These are phyloP conservation scores for Poeciliopsis paucimaculata DNA, from an alignment of 2,797 vertebrate species.

Conservation along the genomic window DNA sequence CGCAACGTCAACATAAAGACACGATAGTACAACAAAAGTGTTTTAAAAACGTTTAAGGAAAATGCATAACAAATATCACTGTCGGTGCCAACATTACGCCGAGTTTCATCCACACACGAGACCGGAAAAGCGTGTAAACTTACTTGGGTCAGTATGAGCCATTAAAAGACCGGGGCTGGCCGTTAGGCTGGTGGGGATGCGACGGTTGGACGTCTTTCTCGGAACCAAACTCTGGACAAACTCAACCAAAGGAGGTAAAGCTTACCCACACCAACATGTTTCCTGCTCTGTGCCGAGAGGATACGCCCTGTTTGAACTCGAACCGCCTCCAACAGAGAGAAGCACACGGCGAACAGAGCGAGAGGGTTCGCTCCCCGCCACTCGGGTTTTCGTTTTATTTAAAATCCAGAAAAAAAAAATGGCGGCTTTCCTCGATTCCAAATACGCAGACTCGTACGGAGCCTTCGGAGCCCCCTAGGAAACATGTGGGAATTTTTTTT, in stretches of 20 bases:
- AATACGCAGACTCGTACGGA: no score
- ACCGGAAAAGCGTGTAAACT: slow-evolving; percentile 13
- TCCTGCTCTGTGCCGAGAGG: slow-evolving; percentile 51
- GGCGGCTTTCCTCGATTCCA: neutral
- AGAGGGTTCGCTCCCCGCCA: neutral
- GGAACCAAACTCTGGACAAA: neutral
- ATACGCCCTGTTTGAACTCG: slow-evolving; percentile 60
- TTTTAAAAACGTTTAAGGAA: neutral
- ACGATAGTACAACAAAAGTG: neutral
- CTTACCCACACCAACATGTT: slow-evolving; percentile 25
- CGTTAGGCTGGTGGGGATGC: neutral
- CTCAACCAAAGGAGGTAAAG: slow-evolving; percentile 6
- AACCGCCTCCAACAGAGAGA: slow-evolving; percentile 19
- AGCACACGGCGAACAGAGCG: neutral
- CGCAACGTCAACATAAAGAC: neutral
- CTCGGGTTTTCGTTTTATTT: slow-evolving; percentile 24
- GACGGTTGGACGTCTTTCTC: neutral
- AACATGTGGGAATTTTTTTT: no score
- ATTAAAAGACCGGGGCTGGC: slow-evolving; percentile 34
- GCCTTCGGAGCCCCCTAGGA: no score
- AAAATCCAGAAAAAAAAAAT: neutral
- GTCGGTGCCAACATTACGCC: accelerated
- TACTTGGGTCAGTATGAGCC: slow-evolving; percentile 43
- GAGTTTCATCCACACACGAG: accelerated
- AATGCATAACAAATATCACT: neutral